Evolutionary conservation across 2,888 invertebrate species (phyloP).

Genomic region (Ophion slaviceki): DNA sequence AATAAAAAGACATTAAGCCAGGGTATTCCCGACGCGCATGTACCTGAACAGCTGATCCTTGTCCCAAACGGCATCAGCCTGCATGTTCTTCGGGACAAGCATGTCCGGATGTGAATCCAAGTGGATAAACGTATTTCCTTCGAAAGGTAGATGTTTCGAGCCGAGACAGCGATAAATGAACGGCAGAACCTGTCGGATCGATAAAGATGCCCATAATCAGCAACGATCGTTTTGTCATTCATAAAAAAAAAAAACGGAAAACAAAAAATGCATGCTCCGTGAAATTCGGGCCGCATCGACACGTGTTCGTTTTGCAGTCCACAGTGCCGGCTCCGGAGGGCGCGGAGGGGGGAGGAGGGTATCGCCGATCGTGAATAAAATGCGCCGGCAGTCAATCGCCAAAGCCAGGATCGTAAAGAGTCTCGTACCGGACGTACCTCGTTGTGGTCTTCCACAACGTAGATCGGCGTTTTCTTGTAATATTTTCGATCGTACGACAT

Average conservation of each 20-base stretch:
- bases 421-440: slow-evolving; percentile 84
- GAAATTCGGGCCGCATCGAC: slow-evolving; percentile 30
- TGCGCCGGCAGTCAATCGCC: slow-evolving; percentile 28
- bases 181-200: slow-evolving; percentile 85
- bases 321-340: no score
- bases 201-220: background rate
- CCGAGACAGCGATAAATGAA: slow-evolving; percentile 92
- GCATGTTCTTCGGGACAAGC: slow-evolving; percentile 91
- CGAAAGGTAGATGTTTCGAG: slow-evolving; percentile 91
- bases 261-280: slow-evolving; percentile 5
- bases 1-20: slow-evolving; percentile 17
- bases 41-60: slow-evolving; percentile 88
- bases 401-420: slow-evolving; percentile 34
- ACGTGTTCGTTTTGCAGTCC: slow-evolving; percentile 6
- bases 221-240: background rate
- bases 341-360: background rate
- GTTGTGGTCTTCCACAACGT: slow-evolving; percentile 92
- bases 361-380: slow-evolving; percentile 10
- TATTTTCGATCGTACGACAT: slow-evolving; percentile 80
- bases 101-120: slow-evolving; percentile 97
- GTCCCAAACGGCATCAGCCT: slow-evolving; percentile 90
- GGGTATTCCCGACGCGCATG: background rate
- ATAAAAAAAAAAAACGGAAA: background rate
- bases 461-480: slow-evolving; percentile 89
- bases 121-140: slow-evolving; percentile 91